Evolutionary conservation across 2,888 invertebrate species (phyloP).

Genomic region (Resseliella maxima): DNA sequence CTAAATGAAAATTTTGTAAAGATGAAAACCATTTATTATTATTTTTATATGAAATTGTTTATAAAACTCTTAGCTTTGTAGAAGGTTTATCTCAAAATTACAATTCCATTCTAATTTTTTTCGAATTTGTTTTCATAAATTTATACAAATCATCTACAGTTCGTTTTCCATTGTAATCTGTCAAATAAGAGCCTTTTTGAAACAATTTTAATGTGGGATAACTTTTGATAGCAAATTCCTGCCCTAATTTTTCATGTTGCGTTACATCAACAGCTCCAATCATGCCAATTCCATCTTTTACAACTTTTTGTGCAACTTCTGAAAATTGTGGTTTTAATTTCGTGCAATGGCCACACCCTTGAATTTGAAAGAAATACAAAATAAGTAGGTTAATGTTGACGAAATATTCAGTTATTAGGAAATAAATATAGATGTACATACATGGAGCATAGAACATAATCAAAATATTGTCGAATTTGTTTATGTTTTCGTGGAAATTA

Average conservation of each 20-base stretch:
- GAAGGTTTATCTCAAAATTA: no score
- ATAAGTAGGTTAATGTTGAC: constrained; percentile 1
- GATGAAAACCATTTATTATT: no score
- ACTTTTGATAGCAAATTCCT: constrained; percentile 72
- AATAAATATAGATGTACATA: constrained; percentile 68
- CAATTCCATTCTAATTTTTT: no score
- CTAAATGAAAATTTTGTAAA: no score
- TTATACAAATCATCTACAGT: constrained; percentile 70
- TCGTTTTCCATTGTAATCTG: constrained; percentile 72
- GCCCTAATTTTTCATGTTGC: constrained; percentile 71
- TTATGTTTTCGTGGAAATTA: constrained; percentile 76
- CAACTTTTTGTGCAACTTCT: constrained; percentile 69
- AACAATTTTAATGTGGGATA: constrained; percentile 78
- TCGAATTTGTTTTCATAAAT: constrained; percentile 67
- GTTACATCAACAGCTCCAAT: constrained; percentile 74
- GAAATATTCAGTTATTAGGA: constrained; percentile 61
- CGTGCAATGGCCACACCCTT: constrained; percentile 81
- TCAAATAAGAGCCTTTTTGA: constrained; percentile 69
- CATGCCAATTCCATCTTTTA: constrained; percentile 64
- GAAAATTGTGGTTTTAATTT: constrained; percentile 76
- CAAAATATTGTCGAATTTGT: constrained; percentile 82
- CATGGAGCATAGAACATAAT: constrained; percentile 92
- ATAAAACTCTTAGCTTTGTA: no score
- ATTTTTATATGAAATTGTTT: no score
- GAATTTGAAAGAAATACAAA: constrained; percentile 22